Evolutionary conservation across 2,113 vertebrate genomes (phyloP).

Genomic region (Heliornis fulica): DNA sequence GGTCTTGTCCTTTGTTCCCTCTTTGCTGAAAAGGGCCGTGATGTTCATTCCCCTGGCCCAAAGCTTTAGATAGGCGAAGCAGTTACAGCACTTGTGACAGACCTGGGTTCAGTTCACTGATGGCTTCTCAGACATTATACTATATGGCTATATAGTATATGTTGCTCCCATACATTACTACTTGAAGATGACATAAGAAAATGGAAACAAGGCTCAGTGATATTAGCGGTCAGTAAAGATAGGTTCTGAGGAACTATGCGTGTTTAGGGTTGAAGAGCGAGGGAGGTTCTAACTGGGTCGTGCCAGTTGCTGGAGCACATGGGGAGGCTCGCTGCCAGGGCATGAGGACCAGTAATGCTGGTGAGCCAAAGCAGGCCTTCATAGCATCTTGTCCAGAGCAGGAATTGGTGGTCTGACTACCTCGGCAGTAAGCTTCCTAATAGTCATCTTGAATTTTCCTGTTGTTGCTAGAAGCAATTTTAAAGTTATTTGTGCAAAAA

Average conservation of each 20-base stretch:
- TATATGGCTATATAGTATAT: neutral
- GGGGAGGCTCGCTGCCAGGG: neutral
- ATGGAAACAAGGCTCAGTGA: neutral
- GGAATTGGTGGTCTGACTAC: neutral
- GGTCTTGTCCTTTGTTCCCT: too few relatives aligned
- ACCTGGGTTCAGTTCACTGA: rapidly evolving
- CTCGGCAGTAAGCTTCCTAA: neutral
- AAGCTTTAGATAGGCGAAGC: neutral
- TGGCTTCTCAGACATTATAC: neutral
- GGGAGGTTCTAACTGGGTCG: neutral
- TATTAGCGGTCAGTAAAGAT: neutral
- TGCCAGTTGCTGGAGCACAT: neutral
- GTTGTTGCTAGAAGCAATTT: neutral
- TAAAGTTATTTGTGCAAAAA: neutral
- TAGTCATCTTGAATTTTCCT: neutral
- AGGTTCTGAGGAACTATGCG: neutral
- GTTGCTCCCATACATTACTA: rapidly evolving
- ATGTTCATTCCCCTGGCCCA: neutral
- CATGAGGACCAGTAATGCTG: neutral
- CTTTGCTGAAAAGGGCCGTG: neutral
- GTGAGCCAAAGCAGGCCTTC: neutral
- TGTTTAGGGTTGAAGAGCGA: rapidly evolving
- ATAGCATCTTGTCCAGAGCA: neutral
- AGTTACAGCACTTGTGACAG: neutral
- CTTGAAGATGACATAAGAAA: neutral